Base-by-base conservation (phyloP, 2,888 invertebrate species). In the Netelia fuscicornis region DNA sequence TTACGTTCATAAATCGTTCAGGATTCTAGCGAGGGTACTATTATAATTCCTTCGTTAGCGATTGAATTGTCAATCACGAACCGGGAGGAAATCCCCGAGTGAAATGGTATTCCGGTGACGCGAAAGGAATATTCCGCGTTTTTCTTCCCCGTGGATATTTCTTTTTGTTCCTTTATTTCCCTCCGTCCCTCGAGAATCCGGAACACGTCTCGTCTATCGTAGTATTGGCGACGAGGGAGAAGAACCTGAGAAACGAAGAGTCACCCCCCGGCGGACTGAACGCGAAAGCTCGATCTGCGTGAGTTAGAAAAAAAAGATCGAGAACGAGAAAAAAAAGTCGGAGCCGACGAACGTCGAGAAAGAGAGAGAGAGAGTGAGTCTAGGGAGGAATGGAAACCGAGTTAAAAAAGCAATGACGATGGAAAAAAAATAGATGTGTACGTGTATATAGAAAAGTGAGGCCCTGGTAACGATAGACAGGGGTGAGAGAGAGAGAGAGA, bases 191-290 rank as follows among this genome's bases (percentile, higher is more conserved):
- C n/a, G 68, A 54, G 71, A 80, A 85, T 82, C 78, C 84, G 86
- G 84, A 85, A 85, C 87, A 87, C 86, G 86, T 86, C 23, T 72
- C 71, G 52, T 52, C 52, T 85, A n/a, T 80, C 75, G 60, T 25
- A 56, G 80, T 82, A 83, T 81, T 67, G 79, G 71, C 62, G 62
- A 64, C 60, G 68, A 60, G 56, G 58, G 44, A 30, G 52, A 56
- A 74, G 65, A 76, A 79, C 42, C 65, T 37, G 44, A 60, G 77
- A 76, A 67, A 78, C 70, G 56, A 80, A 52, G 78, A 81, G 80
- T 77, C 76, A 74, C 76, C 44, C 52, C 17, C 54, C 17, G 65
- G 56, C 68, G 54, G 62, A 54, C 52, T 17, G 80, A 58, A 60
- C 64, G 56, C 23, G 56, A 58, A 72, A 44, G 60, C 60, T 64